These are phyloP conservation scores for Corynorhinus townsendii DNA, from an alignment of 2,113 vertebrate species.

Conservation along the genomic window DNA sequence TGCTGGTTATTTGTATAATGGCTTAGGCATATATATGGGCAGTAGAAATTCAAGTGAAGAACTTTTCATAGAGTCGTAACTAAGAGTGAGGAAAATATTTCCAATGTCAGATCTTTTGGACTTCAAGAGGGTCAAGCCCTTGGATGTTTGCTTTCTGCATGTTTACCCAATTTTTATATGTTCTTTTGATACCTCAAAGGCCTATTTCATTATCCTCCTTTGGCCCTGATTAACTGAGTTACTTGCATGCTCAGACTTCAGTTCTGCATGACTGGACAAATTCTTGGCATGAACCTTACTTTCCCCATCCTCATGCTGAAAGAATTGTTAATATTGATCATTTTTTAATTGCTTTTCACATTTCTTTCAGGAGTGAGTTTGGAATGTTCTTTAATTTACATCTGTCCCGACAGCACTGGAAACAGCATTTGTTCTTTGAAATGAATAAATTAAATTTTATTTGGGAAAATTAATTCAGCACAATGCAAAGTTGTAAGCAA, in stretches of 20 bases:
- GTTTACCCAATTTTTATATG: neutral
- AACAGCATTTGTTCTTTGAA: constrained; percentile 52
- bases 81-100: neutral
- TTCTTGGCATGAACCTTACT: constrained; percentile 49
- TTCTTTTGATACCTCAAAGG: constrained; percentile 14
- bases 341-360: constrained; percentile 64
- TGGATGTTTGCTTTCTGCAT: neutral
- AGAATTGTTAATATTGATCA: constrained; percentile 39
- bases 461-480: constrained; percentile 12
- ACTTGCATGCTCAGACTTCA: constrained; percentile 53
- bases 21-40: neutral
- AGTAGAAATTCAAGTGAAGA: neutral
- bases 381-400: constrained; percentile 44
- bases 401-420: neutral
- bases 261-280: constrained; percentile 61
- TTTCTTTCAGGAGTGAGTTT: constrained; percentile 40
- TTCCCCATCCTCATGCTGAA: constrained; percentile 47
- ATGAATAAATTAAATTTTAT: constrained; percentile 3
- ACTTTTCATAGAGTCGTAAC: neutral
- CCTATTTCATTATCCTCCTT: constrained; percentile 1
- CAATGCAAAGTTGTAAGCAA: neutral
- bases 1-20: neutral
- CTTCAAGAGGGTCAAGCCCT: neutral
- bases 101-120: neutral
- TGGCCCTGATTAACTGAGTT: constrained; percentile 51